phyloP scores from a whole-genome alignment of 2,113 vertebrate genomes.

The Salminus brasiliensis region DNA sequence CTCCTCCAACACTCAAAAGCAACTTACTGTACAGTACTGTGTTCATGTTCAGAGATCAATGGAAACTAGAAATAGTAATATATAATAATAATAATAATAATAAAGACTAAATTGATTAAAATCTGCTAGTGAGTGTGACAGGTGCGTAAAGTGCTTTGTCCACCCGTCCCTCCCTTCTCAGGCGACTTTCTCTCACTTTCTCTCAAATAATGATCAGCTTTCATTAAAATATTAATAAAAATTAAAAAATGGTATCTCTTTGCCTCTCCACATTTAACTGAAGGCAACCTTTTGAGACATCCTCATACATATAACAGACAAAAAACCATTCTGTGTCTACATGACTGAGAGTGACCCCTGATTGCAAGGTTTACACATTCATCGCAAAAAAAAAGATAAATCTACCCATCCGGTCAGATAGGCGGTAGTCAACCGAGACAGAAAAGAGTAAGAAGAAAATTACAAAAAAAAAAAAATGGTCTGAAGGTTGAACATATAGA shows the following conservation, averaged over 20 bases:
- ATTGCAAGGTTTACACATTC: constrained; percentile 69
- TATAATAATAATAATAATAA: constrained; percentile 46
- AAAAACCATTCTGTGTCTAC: constrained; percentile 58
- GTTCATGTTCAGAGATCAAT: constrained; percentile 80
- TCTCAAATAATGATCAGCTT: constrained; percentile 9
- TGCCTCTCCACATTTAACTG: constrained; percentile 33
- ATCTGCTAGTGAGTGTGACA: constrained; percentile 83
- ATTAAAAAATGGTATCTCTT: constrained; percentile 52
- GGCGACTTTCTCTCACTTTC: constrained; percentile 50
- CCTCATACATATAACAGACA: constrained; percentile 57
- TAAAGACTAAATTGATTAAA: constrained; percentile 45
- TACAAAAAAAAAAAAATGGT: constrained; percentile 55
- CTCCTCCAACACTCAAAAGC: constrained; percentile 69
- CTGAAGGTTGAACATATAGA: constrained; percentile 79
- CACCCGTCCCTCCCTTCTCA: constrained; percentile 75
- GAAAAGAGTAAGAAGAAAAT: constrained; percentile 43
- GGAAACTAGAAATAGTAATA: constrained; percentile 47
- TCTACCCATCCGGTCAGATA: constrained; percentile 56
- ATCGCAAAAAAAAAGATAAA: constrained; percentile 47
- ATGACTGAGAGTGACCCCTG: constrained; percentile 64
- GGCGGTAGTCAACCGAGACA: constrained; percentile 44
- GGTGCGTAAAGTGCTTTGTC: constrained; percentile 86
- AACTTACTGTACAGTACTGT: constrained; percentile 97
- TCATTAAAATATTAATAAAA: constrained; percentile 5
- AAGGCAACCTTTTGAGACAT: constrained; percentile 57